These are phyloP conservation scores for Solenopsis invicta DNA, from an alignment of 1,140 invertebrate genomes.

Conservation along the genomic window DNA sequence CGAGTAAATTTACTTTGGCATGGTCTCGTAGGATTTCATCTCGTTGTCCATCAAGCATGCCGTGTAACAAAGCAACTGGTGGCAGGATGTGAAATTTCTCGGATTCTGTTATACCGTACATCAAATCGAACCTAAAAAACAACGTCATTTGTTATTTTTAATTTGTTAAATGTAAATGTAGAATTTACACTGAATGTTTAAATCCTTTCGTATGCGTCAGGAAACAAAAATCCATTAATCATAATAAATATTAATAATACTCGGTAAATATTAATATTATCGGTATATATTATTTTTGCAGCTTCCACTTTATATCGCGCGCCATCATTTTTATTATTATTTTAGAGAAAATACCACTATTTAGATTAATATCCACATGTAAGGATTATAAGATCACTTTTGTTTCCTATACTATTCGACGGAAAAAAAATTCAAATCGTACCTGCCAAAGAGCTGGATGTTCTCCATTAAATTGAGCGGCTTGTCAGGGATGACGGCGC, in stretches of 20 bases:
- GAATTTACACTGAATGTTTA: not conserved
- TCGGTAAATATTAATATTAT: not conserved
- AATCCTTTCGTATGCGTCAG: not conserved
- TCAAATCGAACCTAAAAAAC: conserved; percentile 91
- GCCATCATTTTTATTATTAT: not conserved
- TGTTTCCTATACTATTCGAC: not conserved
- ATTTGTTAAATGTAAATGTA: conserved; percentile 17
- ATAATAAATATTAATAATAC: conserved; percentile 5
- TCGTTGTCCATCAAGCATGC: conserved; percentile 92
- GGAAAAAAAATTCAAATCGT: conserved; percentile 57
- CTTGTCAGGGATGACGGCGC: conserved; percentile 93
- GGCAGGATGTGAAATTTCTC: conserved; percentile 95
- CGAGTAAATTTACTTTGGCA: conserved; percentile 86
- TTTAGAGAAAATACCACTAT: not conserved
- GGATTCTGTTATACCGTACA: conserved; percentile 95
- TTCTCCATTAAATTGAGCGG: conserved; percentile 92
- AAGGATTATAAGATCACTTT: not conserved
- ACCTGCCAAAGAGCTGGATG: conserved; percentile 92
- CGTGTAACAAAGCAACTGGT: conserved; percentile 92
- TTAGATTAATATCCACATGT: not conserved
- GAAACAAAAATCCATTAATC: not conserved
- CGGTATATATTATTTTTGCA: too few relatives aligned
- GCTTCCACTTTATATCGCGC: not conserved
- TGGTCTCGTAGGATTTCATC: conserved; percentile 93
- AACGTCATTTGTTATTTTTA: not conserved